Conservation (phyloP, 2,888 invertebrate genomes). For the Lepidochrysops patricia region DNA sequence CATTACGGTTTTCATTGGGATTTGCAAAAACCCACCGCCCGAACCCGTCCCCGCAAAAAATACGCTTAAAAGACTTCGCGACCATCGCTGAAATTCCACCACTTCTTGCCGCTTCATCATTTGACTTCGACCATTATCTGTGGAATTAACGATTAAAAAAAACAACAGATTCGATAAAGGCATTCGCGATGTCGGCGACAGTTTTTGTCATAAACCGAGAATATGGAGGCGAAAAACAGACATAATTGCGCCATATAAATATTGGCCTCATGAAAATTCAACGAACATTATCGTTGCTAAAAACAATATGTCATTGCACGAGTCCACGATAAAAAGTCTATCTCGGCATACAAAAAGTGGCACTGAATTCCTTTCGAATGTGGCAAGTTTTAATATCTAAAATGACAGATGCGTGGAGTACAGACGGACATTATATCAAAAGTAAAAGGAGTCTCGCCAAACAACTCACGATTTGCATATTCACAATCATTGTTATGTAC, state of each 20-base stretch:
- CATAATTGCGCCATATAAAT: conserved; percentile 56
- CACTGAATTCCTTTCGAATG: conserved; percentile 39
- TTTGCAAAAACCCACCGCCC: conserved; percentile 64
- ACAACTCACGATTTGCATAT: conserved; percentile 69
- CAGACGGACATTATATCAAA: conserved; percentile 32
- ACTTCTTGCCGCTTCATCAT: conserved; percentile 65
- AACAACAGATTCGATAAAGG: conserved; percentile 63
- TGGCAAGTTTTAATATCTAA: conserved; percentile 56
- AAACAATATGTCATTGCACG: conserved; percentile 43
- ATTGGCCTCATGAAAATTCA: conserved; percentile 47
- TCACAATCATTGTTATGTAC: conserved; percentile 40
- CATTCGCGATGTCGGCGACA: conserved; percentile 50
- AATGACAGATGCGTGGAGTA: conserved; percentile 62
- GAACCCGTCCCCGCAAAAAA: conserved; percentile 57
- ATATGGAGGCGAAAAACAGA: conserved; percentile 45
- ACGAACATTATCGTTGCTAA: conserved; percentile 14
- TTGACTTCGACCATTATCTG: conserved; percentile 71
- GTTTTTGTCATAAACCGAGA: conserved; percentile 56
- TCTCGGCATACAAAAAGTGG: conserved; percentile 30
- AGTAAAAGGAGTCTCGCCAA: conserved; percentile 36
- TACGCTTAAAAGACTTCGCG: conserved; percentile 62
- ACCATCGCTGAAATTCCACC: conserved; percentile 70
- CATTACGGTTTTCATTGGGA: conserved; percentile 72
- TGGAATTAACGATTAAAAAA: conserved; percentile 68
- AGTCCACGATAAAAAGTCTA: not conserved